Base-by-base conservation (phyloP, 2,797 vertebrate genomes). In the Sebastes goodei region DNA sequence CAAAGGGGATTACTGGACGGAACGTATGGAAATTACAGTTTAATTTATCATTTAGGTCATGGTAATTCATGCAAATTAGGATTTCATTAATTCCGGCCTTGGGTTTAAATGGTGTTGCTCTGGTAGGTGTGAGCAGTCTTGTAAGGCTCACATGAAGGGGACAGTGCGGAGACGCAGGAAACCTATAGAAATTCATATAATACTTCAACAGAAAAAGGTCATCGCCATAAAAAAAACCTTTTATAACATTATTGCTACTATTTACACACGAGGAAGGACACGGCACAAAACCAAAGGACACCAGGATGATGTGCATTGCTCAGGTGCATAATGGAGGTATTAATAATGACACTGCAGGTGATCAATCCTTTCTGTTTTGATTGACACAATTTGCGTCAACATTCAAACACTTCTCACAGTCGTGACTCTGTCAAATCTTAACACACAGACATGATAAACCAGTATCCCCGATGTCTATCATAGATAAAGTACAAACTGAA, bases 21-120 rank as follows among this genome's bases (percentile, higher is more conserved):
- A 87, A 89, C 30, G 38, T 93, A 94, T 94, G 91, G 88, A 95
- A 94, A 94, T 94, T 86, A 91, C 76, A 85, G 80, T 90, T 89
- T 92, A 90, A 93, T 90, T 92, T 84, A 91, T 91, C 86, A 92
- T 91, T 88, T 88, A 81, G 80, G 87, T 78, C 87, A 94, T 90
- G 91, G 65, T 90, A 93, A 95, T 92, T 91, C 77, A 94, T 93
- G 93, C 87, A 91, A 93, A 94, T 89, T 75, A 82, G 33, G 76
- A 66, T 75, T 90, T 91, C 27, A 92, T 85, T 89, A 84, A 87
- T 91, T 87, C 88, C 68, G 77, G 85, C 74, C 88, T 76, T 76
- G 81, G 78, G 87, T 88, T 91, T 78, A 80, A 89, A 89, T 67
- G 53, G 61, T 30, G 68, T 38, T 75, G 29, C 72, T 79, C 67